These are phyloP conservation scores for Drosophila birchii DNA, from an alignment of 2,888 invertebrate genomes.

Conservation along the genomic window DNA sequence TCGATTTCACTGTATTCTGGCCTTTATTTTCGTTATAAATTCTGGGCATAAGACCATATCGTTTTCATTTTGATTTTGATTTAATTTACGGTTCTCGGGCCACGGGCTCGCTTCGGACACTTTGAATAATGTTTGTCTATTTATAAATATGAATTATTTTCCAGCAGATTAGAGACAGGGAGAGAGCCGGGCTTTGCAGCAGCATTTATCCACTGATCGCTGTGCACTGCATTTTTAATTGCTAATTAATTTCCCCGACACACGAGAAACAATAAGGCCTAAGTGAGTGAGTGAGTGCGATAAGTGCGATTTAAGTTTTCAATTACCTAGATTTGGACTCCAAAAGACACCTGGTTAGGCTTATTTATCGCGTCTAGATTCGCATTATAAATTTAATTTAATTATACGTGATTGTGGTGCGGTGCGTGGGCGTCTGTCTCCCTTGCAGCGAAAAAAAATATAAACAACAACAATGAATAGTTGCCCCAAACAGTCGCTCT, in stretches of 20 bases:
- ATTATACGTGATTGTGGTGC: constrained; percentile 34
- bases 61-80: constrained; percentile 75
- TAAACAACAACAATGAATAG: constrained; percentile 29
- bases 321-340: constrained; percentile 31
- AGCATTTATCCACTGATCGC: constrained; percentile 26
- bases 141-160: constrained; percentile 79
- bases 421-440: constrained; percentile 43
- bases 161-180: constrained; percentile 56
- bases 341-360: constrained; percentile 48
- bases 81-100: constrained; percentile 75
- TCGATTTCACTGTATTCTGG: constrained; percentile 50
- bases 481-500: constrained; percentile 58
- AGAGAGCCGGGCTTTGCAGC: constrained; percentile 21
- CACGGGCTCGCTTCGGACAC: constrained; percentile 60
- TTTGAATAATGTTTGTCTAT: constrained; percentile 78
- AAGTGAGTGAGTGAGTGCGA: constrained; percentile 25
- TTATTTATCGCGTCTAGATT: constrained; percentile 55
- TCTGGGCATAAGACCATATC: constrained; percentile 71
- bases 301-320: constrained; percentile 46
- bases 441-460: constrained; percentile 7
- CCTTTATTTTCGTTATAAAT: constrained; percentile 69
- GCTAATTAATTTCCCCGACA: constrained; percentile 74
- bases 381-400: constrained; percentile 57
- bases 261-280: constrained; percentile 58
- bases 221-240: constrained; percentile 73